phyloP scores from a whole-genome alignment of 2,888 invertebrate species.

The Drosophila melanosoma region DNA sequence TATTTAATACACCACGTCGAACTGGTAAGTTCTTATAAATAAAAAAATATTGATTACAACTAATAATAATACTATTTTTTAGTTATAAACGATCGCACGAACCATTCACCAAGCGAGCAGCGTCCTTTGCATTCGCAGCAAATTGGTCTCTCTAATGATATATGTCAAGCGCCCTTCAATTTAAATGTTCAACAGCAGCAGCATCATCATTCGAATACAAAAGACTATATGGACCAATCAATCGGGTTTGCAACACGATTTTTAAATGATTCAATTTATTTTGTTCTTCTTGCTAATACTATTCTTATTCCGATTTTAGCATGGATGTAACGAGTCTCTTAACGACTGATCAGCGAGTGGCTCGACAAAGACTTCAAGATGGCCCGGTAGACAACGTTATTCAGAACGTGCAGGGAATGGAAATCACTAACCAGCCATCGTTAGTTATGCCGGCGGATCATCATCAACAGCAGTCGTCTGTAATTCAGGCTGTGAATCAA shows the following conservation, averaged over 20 bases:
- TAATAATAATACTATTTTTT: neutral
- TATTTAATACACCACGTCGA: constrained; percentile 88
- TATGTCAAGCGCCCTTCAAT: constrained; percentile 46
- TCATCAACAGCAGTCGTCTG: constrained; percentile 20
- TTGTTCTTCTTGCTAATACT: neutral
- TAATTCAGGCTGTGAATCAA: constrained; percentile 44
- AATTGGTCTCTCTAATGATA: constrained; percentile 51
- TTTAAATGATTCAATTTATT: neutral
- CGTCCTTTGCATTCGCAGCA: constrained; percentile 43
- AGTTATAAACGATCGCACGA: constrained; percentile 48
- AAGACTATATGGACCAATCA: constrained; percentile 30
- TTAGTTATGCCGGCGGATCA: constrained; percentile 53
- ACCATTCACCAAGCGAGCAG: constrained; percentile 24
- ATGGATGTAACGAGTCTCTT: constrained; percentile 8
- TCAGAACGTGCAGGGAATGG: constrained; percentile 12
- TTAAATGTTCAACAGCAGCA: constrained; percentile 26
- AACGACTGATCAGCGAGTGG: constrained; percentile 14
- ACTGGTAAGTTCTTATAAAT: constrained; percentile 56
- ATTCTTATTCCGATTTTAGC: constrained; percentile 15
- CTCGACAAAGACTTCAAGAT: constrained; percentile 9
- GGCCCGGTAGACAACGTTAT: constrained; percentile 16
- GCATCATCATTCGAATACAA: constrained; percentile 26
- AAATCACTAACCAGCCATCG: constrained; percentile 37
- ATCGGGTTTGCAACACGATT: constrained; percentile 34
- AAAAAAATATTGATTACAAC: accelerated